Evolutionary conservation across 2,113 vertebrate genomes (phyloP), one percentile per base, ranked within the genome.

Genomic region (Platysternon megacephalum): DNA sequence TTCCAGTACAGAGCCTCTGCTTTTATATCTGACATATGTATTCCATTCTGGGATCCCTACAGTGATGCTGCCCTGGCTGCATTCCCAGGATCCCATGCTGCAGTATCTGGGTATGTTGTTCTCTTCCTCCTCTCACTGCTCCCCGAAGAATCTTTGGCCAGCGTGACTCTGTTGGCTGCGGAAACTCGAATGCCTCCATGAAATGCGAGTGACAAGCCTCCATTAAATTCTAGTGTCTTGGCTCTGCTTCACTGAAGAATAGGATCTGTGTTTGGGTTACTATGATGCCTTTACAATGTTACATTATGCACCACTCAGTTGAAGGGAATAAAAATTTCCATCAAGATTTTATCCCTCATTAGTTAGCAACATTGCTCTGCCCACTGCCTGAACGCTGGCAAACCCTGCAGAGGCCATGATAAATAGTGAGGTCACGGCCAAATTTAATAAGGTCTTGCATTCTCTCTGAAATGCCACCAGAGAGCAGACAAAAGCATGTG

Each of bases 401-500:
- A 88, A 86, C 87, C 89, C 81, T 89, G 79, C 92, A 83, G 79
- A 92, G 81, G 80, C 93, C 90, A 79, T 81, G 94, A 95, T 91
- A 95, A 96, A 94, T 32, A 79, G 87, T 21, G 89, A 97, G 94
- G 95, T 95, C 95, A 90, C 1, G 87, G 89, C 92, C 95, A 93
- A 87, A 97, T 96, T 96, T 97, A 97, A 85, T 96, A 97, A 84
- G 94, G 92, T 86, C 85, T 96, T 84, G 80, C 93, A 96, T 94
- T 95, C 95, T 91, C 93, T 91, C 85, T 84, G 91, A 97, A 96
- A 96, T 95, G 95, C 96, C 96, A 97, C 89, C 92, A 94, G 95
- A 92, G 97, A 97, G 93, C 94, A 95, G 96, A 96, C 89, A 97
- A 97, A 97, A 91, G 90, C 93, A 79, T 94, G 95, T 32, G 8